A percentile compares a stretch with the other conserved stretches of the same genome.
Evolutionary conservation across 2,797 vertebrate species (phyloP).

Genomic region (Eulemur rubriventer): DNA sequence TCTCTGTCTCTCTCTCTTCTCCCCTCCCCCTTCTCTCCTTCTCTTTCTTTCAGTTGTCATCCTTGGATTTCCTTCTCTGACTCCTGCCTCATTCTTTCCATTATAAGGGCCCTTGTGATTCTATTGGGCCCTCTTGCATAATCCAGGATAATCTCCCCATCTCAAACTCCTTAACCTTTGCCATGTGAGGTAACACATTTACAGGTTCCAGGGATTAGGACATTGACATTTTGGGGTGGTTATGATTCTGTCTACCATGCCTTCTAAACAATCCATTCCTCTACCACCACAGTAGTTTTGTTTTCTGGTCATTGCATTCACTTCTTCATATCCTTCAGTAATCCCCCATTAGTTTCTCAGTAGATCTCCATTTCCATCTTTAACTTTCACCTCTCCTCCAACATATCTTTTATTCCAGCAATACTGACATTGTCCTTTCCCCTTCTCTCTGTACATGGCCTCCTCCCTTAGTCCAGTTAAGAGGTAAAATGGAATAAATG

Average conservation of each 20-base stretch:
- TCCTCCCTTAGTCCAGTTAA: background rate
- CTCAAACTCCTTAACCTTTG: background rate
- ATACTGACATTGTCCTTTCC: background rate
- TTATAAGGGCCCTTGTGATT: background rate
- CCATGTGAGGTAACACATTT: background rate
- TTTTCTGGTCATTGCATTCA: background rate
- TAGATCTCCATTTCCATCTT: background rate
- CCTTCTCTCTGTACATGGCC: accelerated
- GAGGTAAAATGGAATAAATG: background rate
- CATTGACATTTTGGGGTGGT: accelerated
- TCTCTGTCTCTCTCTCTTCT: background rate
- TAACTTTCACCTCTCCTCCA: background rate
- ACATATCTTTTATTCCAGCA: background rate
- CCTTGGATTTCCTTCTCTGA: background rate
- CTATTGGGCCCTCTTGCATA: background rate
- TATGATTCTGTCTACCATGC: background rate
- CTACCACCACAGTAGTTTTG: background rate
- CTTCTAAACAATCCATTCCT: background rate
- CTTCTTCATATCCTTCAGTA: background rate
- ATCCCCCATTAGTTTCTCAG: background rate
- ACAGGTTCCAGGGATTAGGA: background rate
- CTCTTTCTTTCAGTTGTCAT: background rate
- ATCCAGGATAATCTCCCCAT: background rate
- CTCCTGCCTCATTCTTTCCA: background rate
- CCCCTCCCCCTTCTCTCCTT: accelerated